Evolutionary conservation across 2,797 vertebrate genomes (phyloP), one percentile per base, ranked within the genome.

Genomic region (Melanotaenia boesemani): DNA sequence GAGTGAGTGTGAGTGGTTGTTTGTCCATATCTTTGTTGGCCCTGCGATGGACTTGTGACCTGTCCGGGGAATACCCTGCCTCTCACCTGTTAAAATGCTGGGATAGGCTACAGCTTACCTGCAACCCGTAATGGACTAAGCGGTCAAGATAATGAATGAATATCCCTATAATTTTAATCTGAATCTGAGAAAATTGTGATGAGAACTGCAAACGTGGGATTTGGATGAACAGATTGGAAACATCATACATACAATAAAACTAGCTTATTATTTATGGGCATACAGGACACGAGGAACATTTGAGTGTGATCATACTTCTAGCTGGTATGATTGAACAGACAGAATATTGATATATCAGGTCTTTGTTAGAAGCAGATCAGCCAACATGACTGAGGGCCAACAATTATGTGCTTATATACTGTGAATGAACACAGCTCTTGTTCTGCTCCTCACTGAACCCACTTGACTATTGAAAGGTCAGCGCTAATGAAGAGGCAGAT

Each of bases 401-500:
- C 58, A 54, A 61, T 80, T 72, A 63, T 26, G 58, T 73, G 41
- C 75, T 72, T 61, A 46, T 58, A 58, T 60, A 26, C 58, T 67
- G 30, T 67, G 74, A 81, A 72, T 0, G 32, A 73, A 72, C 64
- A 63, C 67, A 59, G 48, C 67, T 39, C 28, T 76, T 63, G 24
- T 59, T 70, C 70, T 70, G 56, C 60, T 81, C 44, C 80, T 84
- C 62, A 0, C 24, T 80, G 87, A 85, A 77, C 84, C 78, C 80
- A 70, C 73, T 89, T 83, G 76, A 72, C 79, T 12, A 65, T 68
- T 0, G 12, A 77, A 84, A 89, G 80, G 81, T 83, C 85, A 62
- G 39, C 1, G 0, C 74, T 90, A 86, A 90, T 90, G 79, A 91
- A 77, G 75, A 81, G 77, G 67, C 80, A 79, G 80, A 86, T 83